Base-by-base conservation (phyloP, 2,797 vertebrate species). In the Arremon aurantiirostris region DNA sequence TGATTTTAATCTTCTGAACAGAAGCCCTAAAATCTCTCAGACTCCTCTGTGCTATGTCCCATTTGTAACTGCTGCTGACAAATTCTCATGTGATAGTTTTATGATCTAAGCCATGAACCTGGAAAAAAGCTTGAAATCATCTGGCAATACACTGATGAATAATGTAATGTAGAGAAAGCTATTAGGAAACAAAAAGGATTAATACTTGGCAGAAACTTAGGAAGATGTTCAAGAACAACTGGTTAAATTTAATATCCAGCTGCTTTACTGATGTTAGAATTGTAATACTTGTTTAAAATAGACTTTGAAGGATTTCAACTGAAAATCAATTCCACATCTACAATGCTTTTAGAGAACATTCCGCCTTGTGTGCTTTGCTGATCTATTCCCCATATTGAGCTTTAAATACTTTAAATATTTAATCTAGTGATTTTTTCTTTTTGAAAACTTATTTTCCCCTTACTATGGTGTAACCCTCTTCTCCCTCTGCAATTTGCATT, bases 231-330 rank as follows among this genome's bases (percentile, higher is more conserved):
- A 94, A 95, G 94, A 92, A 46, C 68, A 93, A 96, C 59, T 77
- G 89, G 94, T 56, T 96, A 86, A 94, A 97, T 95, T 95, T 96
- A 96, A 95, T 96, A 96, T 93, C 77, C 92, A 96, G 78, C 71
- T 91, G 90, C 82, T 96, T 93, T 94, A 93, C 84, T 89, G 87
- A 78, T 90, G 82, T 91, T 92, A 80, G 47, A 95, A 86, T 57
- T 50, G 44, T 86, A 95, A 95, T 83, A 75, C 66, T 93, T 95
- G 78, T 95, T 83, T 94, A 78, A 96, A 96, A 93, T 39, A 95
- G 89, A 82, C 71, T 81, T 93, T 90, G 94, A 92, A 97, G 50
- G 80, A 96, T 93, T 97, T 96, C 47, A 95, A 93, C 88, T 88
- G 92, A 91, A 96, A 94, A 93, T 75, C 57, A 93, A 83, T 97